Conservation (phyloP, 2,888 invertebrate genomes). For the Norana najaformis region DNA sequence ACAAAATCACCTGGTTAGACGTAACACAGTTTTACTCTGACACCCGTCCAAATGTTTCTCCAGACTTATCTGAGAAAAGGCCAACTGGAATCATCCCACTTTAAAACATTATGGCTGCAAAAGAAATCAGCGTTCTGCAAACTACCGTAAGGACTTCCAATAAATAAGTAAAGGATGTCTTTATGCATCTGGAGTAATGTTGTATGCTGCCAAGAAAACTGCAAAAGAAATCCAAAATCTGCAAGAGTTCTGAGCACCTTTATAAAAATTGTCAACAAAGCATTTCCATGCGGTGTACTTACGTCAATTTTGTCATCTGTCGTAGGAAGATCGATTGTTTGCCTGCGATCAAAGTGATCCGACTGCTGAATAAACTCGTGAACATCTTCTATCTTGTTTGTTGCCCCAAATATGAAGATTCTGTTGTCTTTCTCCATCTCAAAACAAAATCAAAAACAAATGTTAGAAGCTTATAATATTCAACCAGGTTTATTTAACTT, state of each 20-base stretch:
- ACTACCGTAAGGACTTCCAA: no score
- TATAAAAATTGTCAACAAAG: neutral
- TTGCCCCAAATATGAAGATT: slow-evolving; percentile 13
- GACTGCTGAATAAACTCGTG: neutral
- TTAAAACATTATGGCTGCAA: no score
- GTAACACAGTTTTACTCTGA: no score
- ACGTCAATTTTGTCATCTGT: neutral
- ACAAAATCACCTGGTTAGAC: no score
- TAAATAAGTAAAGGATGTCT: no score
- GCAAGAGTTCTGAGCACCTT: no score
- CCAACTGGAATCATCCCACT: no score
- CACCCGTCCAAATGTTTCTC: no score
- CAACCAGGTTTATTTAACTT: neutral
- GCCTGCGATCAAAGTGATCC: neutral
- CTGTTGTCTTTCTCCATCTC: neutral
- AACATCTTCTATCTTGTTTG: neutral
- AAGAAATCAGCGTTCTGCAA: no score
- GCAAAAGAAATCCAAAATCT: no score
- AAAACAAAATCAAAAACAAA: neutral
- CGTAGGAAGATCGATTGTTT: neutral
- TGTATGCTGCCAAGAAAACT: neutral
- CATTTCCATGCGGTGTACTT: neutral
- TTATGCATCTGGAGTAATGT: no score
- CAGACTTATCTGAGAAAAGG: no score
- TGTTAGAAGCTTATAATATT: neutral